Conservation (phyloP, 2,797 vertebrate genomes). For the Spheniscus humboldti region DNA sequence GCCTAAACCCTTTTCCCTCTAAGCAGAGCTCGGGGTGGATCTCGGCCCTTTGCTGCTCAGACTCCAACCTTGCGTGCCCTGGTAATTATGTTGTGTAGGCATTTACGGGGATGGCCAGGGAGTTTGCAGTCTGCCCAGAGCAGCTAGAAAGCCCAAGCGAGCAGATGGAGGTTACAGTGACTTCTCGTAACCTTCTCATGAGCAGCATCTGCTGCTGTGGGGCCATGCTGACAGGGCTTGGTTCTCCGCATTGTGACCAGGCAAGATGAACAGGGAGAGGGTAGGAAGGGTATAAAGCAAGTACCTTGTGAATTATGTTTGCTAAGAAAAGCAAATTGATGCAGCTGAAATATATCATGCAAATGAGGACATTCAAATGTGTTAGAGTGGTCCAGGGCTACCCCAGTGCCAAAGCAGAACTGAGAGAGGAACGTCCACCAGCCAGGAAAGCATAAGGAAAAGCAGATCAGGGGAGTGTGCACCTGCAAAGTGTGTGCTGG, state of each 20-base stretch:
- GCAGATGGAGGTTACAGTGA: background rate
- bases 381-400: background rate
- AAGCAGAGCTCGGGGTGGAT: background rate
- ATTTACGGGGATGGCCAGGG: background rate
- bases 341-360: background rate
- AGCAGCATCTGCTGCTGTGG: background rate
- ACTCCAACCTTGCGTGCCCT: background rate
- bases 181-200: background rate
- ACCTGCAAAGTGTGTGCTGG: background rate
- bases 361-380: background rate
- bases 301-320: background rate
- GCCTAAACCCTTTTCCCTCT: background rate
- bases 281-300: background rate
- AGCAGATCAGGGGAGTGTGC: background rate
- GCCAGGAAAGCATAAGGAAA: background rate
- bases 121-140: background rate
- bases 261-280: background rate
- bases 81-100: background rate
- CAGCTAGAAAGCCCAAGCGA: background rate
- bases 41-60: background rate
- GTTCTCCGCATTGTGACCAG: background rate
- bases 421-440: background rate
- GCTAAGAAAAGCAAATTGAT: background rate
- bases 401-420: background rate
- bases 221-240: background rate